Conservation (phyloP, 2,797 vertebrate species). For the Cichlasoma orientale region DNA sequence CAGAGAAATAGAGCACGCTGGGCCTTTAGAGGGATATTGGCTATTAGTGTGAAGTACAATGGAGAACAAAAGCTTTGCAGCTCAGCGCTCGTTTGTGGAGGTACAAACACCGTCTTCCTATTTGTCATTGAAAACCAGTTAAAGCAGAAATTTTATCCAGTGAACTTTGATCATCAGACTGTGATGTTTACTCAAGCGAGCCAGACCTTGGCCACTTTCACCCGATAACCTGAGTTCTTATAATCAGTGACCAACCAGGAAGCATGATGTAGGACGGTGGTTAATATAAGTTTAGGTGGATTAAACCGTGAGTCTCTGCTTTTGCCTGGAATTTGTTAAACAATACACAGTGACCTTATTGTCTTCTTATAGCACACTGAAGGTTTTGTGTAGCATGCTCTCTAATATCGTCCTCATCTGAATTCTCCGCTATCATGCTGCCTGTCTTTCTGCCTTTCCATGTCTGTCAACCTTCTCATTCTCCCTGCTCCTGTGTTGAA, state of each 20-base stretch:
- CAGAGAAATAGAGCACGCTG: constrained; percentile 27
- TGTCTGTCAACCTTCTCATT: constrained; percentile 37
- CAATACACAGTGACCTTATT: constrained; percentile 17
- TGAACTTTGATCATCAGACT: constrained; percentile 44
- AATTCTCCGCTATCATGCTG: constrained; percentile 42
- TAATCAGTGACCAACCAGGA: constrained; percentile 55
- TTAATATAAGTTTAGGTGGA: constrained; percentile 17
- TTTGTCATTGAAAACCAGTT: constrained; percentile 16
- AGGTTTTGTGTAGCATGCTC: constrained; percentile 11
- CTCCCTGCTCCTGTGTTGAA: constrained; percentile 34
- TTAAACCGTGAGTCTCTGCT: not conserved
- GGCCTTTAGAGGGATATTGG: constrained; percentile 8
- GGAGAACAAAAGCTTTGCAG: constrained; percentile 2
- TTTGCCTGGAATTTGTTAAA: constrained; percentile 25
- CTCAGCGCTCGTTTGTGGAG: not conserved
- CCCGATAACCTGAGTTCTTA: constrained; percentile 19
- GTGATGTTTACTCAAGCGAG: constrained; percentile 48
- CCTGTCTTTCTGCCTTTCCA: not conserved
- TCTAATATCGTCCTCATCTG: constrained; percentile 37
- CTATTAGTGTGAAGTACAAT: constrained; percentile 14
- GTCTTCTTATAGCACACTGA: constrained; percentile 18
- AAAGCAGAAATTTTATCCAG: constrained; percentile 11
- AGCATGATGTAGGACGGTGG: not conserved
- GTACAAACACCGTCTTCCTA: not conserved
- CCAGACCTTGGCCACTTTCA: constrained; percentile 51